Evolutionary conservation across 2,888 invertebrate genomes (phyloP).

Genomic region (Volucella inanis): DNA sequence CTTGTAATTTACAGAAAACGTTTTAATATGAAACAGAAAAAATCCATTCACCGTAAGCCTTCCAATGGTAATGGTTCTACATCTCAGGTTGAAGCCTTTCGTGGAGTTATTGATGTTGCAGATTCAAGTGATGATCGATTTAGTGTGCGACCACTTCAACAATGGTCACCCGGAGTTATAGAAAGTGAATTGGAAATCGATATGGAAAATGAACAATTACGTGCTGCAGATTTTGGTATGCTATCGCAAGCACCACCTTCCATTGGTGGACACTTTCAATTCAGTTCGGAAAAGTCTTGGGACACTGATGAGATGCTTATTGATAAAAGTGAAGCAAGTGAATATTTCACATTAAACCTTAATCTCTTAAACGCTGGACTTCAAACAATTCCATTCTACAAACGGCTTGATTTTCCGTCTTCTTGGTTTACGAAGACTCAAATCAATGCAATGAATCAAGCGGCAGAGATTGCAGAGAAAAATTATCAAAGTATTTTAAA

Average conservation of each 20-base stretch:
- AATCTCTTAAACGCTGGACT: constrained; percentile 82
- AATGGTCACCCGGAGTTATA: constrained; percentile 75
- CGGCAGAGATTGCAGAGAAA: constrained; percentile 79
- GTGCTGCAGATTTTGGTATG: constrained; percentile 82
- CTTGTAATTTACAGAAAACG: constrained; percentile 77
- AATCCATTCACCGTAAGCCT: constrained; percentile 40
- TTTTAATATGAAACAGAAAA: constrained; percentile 79
- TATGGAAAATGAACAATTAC: constrained; percentile 79
- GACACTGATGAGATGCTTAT: constrained; percentile 79
- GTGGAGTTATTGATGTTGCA: constrained; percentile 81
- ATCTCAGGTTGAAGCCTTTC: constrained; percentile 77
- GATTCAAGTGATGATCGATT: constrained; percentile 82
- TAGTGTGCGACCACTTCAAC: constrained; percentile 74
- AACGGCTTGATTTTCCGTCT: constrained; percentile 82
- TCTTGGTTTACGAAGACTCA: constrained; percentile 82
- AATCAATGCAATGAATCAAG: constrained; percentile 78
- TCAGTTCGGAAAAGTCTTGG: constrained; percentile 84
- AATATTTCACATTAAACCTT: constrained; percentile 83
- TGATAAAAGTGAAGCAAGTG: constrained; percentile 79
- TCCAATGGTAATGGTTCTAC: constrained; percentile 78
- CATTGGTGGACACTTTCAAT: constrained; percentile 82
- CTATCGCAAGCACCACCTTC: constrained; percentile 81
- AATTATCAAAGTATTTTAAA: constrained; percentile 78
- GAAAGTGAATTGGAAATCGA: constrained; percentile 76
- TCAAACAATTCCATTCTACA: constrained; percentile 83